phyloP scores from a whole-genome alignment of 2,888 invertebrate genomes.

The Diarsia rubi region DNA sequence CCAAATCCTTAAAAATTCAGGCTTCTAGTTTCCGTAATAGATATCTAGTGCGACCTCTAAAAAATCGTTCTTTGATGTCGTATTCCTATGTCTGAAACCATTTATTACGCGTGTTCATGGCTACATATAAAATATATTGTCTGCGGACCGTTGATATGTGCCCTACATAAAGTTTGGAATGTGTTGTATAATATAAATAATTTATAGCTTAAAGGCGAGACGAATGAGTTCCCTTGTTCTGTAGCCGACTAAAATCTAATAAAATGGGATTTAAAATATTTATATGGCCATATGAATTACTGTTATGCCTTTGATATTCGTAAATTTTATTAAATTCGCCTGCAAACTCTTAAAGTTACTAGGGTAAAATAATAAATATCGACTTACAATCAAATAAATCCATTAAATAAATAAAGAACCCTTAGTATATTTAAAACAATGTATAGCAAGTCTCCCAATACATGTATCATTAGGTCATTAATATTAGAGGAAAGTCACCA shows the following conservation, averaged over 20 bases:
- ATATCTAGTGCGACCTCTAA: not conserved
- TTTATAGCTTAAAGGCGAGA: slow-evolving; percentile 9
- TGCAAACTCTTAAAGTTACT: not conserved
- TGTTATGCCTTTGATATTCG: not conserved
- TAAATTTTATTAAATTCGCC: not conserved
- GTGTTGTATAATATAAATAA: slow-evolving; percentile 7
- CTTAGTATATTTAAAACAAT: not conserved
- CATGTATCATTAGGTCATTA: not conserved
- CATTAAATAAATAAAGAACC: not conserved
- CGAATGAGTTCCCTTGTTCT: not conserved
- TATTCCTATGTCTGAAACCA: not conserved
- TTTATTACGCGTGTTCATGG: slow-evolving; percentile 17
- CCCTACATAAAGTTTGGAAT: slow-evolving; percentile 8
- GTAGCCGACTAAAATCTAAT: not conserved
- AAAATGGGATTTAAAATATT: not conserved
- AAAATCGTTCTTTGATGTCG: not conserved
- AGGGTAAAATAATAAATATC: not conserved
- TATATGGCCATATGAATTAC: not conserved
- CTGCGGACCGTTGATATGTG: slow-evolving; percentile 1
- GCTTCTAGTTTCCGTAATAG: not conserved
- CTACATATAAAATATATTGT: slow-evolving; percentile 15
- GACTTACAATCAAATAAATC: not conserved
- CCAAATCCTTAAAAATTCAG: not conserved
- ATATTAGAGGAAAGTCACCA: no score
- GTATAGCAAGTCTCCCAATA: not conserved